Evolutionary conservation across 2,888 invertebrate genomes (phyloP).

Genomic region (Microctonus brassicae): DNA sequence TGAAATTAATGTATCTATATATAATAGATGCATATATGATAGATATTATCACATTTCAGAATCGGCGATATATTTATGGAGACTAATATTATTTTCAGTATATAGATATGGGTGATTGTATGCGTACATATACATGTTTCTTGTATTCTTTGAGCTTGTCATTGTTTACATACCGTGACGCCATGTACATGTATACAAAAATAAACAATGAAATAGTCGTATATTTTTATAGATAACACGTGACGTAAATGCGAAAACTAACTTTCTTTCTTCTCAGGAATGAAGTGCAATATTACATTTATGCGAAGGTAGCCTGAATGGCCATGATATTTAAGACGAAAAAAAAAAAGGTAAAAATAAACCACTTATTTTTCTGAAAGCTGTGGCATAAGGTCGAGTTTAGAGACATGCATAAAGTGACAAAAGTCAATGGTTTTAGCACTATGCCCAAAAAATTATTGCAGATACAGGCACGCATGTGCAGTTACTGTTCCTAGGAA

Average conservation of each 20-base stretch:
- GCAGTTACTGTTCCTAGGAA: no score
- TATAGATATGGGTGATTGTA: neutral
- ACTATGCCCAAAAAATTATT: no score
- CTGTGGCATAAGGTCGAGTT: no score
- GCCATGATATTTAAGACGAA: neutral
- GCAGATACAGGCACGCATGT: no score
- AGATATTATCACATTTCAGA: no score
- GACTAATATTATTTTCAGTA: neutral
- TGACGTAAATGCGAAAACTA: slow-evolving; percentile 14
- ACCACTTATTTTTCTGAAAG: no score
- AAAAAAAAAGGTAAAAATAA: no score
- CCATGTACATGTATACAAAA: slow-evolving; percentile 46
- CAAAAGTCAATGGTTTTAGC: no score
- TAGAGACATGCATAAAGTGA: no score
- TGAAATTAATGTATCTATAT: no score
- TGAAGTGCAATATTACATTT: slow-evolving; percentile 6
- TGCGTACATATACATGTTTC: neutral
- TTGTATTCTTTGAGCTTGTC: slow-evolving; percentile 46
- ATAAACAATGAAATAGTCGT: neutral
- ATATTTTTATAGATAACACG: slow-evolving; percentile 9
- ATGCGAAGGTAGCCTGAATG: slow-evolving; percentile 30
- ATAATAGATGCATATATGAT: no score
- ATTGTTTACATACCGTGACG: slow-evolving; percentile 64
- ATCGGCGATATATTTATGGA: neutral
- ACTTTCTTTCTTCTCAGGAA: neutral